Evolutionary conservation across 2,888 invertebrate species (phyloP), one percentile per base, ranked within the genome.

Genomic region (Polia nebulosa): DNA sequence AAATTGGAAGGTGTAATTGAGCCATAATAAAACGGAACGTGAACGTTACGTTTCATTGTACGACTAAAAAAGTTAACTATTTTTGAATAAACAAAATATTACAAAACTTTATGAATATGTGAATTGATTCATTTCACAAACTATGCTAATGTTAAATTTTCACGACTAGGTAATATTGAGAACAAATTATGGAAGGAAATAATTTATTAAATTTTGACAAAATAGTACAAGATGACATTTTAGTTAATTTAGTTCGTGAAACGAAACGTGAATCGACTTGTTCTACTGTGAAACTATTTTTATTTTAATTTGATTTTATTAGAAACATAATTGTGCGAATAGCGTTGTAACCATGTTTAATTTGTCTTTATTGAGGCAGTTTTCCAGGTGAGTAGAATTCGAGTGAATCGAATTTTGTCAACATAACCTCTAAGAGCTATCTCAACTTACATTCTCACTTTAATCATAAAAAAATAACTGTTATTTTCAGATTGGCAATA

Each of bases 351-450:
- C 70, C 63, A 93, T 93, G 92, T 89, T 91, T 64, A 87, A 89
- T 87, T 83, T 91, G 60, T 89, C 93, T 9, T 56, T 94, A 64
- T 64, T 95, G n/a, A 90, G 84, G 74, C 93, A 94, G 71, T 92
- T 95, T 84, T 88, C 93, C 13, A 91, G 92, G 95, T 94, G 74
- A 41, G 65, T 69, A 20, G 27, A 45, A 27, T 34, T 22, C 0
- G 11, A 57, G 29, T 34, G 7, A 2, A 51, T 49, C 5, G 11
- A 4, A 29, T 41, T 67, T 51, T 49, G 27, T 59, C 60, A 75
- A 79, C 39, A 76, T 84, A 85, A 87, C 86, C 85, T 87, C 44
- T 58, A 65, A 71, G 39, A 49, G 9, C 25, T 20, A 20, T 29
- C 9, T 39, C 20, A n/a, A 17, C 32, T 25, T 72, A 25, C 22